Conservation (phyloP, 1,140 invertebrate genomes). For the Apolygus lucorum region DNA sequence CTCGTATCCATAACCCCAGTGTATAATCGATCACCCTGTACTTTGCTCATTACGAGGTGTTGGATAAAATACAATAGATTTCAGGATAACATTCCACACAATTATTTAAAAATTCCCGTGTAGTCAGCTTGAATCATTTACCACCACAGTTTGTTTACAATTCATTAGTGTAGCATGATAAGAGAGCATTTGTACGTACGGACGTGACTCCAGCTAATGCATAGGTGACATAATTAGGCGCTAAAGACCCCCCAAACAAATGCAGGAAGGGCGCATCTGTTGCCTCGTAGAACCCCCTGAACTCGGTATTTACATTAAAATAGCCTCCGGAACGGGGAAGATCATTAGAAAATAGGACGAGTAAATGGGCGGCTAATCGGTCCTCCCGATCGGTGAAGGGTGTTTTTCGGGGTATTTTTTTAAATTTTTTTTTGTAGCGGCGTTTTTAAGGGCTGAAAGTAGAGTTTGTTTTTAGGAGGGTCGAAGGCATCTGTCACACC, state of each 20-base stretch:
- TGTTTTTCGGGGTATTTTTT: not conserved
- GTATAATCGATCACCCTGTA: no score
- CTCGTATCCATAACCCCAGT: no score
- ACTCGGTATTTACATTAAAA: not conserved
- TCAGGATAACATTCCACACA: no score
- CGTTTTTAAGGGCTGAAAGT: not conserved
- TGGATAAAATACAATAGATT: no score
- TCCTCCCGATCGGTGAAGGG: not conserved
- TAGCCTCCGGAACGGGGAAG: not conserved
- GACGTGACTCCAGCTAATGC: not conserved
- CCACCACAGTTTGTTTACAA: no score
- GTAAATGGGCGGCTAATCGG: conserved; percentile 5
- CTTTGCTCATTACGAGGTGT: no score
- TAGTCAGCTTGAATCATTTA: no score
- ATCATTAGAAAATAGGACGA: not conserved
- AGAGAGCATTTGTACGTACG: not conserved
- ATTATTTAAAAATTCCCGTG: no score
- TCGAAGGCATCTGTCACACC: not conserved
- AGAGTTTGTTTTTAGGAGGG: not conserved
- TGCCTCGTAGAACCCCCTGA: not conserved
- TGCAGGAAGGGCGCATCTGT: not conserved
- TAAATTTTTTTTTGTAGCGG: not conserved
- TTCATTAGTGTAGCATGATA: not conserved
- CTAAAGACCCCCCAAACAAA: not conserved
- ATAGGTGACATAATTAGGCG: conserved; percentile 12